Evolutionary conservation across 1,140 invertebrate genomes (phyloP).

Genomic region (Bombus consobrinus): DNA sequence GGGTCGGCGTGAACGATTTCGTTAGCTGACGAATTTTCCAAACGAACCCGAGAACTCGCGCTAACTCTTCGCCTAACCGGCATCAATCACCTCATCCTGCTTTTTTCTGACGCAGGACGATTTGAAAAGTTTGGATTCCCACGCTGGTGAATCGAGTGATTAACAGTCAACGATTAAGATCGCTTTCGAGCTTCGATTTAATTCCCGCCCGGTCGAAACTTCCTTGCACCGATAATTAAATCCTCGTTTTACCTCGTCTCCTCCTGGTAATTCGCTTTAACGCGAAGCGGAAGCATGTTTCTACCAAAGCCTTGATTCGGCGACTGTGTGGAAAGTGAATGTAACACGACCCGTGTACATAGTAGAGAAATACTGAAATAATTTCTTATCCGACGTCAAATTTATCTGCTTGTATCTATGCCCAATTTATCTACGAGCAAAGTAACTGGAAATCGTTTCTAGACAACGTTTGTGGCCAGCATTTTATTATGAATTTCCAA

Average conservation of each 20-base stretch:
- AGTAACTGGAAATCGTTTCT: no score
- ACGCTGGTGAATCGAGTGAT: constrained; percentile 54
- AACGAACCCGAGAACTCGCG: constrained; percentile 54
- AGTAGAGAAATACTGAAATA: no score
- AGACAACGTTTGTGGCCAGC: no score
- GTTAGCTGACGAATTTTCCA: constrained; percentile 65
- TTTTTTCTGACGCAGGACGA: constrained; percentile 40
- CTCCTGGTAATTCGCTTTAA: not conserved
- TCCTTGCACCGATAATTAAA: constrained; percentile 21
- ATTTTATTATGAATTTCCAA: no score
- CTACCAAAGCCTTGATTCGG: not conserved
- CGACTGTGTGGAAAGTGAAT: not conserved
- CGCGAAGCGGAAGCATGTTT: not conserved
- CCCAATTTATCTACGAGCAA: no score
- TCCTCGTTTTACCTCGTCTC: not conserved
- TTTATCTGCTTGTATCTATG: no score
- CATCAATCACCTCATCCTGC: constrained; percentile 51
- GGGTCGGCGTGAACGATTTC: constrained; percentile 61
- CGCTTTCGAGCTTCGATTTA: constrained; percentile 41
- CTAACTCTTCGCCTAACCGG: constrained; percentile 52
- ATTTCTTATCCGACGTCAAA: no score
- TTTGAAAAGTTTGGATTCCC: constrained; percentile 55
- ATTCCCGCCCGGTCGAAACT: not conserved
- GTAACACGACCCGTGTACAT: not conserved
- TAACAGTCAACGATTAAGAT: constrained; percentile 59